A percentile compares a stretch with the other conserved stretches of the same genome.
phyloP scores from a whole-genome alignment of 1,140 invertebrate genomes.

The Riptortus pedestris region DNA sequence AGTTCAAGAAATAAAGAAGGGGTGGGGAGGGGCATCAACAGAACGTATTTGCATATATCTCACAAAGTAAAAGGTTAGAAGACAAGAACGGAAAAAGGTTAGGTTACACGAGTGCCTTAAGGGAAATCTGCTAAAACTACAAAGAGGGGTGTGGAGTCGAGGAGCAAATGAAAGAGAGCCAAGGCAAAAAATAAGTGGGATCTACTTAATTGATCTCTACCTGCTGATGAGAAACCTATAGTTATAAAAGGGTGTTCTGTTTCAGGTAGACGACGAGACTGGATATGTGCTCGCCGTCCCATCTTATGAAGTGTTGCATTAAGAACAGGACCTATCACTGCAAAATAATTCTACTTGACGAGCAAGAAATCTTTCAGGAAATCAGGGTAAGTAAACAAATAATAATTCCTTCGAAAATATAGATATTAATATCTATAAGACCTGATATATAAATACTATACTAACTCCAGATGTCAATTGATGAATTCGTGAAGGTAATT shows the following conservation, averaged over 20 bases:
- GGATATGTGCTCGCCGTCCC: constrained; percentile 10
- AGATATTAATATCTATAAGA: background rate
- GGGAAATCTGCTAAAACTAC: too few relatives aligned
- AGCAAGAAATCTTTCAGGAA: constrained; percentile 21
- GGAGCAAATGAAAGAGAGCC: too few relatives aligned
- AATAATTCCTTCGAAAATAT: background rate
- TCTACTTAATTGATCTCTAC: background rate
- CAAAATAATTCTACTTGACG: constrained; percentile 18
- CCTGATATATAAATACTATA: background rate
- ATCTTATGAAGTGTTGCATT: constrained; percentile 3
- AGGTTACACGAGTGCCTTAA: too few relatives aligned
- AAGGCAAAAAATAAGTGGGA: too few relatives aligned
- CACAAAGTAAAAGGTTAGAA: too few relatives aligned
- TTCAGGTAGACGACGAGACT: background rate
- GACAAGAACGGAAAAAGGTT: too few relatives aligned
- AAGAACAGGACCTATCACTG: constrained; percentile 5
- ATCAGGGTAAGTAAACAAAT: background rate
- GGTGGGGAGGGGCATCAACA: too few relatives aligned
- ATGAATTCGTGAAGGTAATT: too few relatives aligned
- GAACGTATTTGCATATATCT: too few relatives aligned
- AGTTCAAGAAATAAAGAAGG: too few relatives aligned
- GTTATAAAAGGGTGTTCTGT: background rate
- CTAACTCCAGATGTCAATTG: background rate
- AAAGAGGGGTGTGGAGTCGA: too few relatives aligned
- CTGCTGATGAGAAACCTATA: background rate